These are phyloP conservation scores for Rhopalosiphum padi DNA, from an alignment of 1,140 invertebrate species.

Conservation along the genomic window DNA sequence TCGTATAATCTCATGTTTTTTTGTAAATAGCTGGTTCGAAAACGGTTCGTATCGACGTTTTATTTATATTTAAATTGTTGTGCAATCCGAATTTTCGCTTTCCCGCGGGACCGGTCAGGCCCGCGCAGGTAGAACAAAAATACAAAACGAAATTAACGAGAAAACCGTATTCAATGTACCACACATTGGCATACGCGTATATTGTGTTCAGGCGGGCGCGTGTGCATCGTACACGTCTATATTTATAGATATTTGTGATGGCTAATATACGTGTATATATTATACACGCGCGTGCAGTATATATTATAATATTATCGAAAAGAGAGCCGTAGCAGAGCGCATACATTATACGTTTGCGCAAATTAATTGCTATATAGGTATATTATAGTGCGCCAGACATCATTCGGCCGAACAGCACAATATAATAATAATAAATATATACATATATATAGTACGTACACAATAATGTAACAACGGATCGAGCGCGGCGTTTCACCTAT, in stretches of 20 bases:
- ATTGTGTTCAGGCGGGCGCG: too few relatives aligned
- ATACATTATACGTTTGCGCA: slow-evolving; percentile 8
- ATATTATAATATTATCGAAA: not conserved
- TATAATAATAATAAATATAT: not conserved
- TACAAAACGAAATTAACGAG: not conserved
- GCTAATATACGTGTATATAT: not conserved
- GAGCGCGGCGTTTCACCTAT: not conserved
- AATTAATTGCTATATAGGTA: not conserved
- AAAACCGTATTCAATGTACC: not conserved
- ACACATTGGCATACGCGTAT: not conserved
- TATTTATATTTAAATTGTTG: not conserved
- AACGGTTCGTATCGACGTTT: not conserved
- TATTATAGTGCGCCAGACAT: not conserved
- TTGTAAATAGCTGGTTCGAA: not conserved
- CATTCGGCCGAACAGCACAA: not conserved
- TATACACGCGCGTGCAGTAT: not conserved
- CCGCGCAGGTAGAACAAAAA: not conserved
- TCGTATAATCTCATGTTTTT: not conserved
- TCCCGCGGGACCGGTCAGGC: not conserved
- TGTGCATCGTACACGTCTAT: not conserved
- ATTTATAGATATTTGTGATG: not conserved
- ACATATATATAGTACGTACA: not conserved
- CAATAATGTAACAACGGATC: not conserved
- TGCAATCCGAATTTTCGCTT: not conserved
- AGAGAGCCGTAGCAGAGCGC: not conserved